Percentiles rank a stretch among this genome's conserved stretches.
Conservation (phyloP, 1,140 invertebrate species). For the Thaumetopoea pityocampa region DNA sequence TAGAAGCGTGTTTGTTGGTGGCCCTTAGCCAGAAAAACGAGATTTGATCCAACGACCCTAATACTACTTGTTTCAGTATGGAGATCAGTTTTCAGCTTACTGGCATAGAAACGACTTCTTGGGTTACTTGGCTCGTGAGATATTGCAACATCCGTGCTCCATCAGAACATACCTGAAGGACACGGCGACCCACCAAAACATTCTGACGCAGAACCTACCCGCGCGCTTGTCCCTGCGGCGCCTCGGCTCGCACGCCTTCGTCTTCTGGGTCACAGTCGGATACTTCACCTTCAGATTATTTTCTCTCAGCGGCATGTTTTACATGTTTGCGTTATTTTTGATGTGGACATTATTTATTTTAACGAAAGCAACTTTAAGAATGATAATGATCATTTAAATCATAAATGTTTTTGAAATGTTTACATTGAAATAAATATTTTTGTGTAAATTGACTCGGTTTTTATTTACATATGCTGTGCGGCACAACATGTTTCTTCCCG, state of each 20-base stretch:
- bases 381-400: slow-evolving; percentile 41
- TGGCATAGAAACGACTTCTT: slow-evolving; percentile 80
- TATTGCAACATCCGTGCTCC: slow-evolving; percentile 79
- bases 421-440: slow-evolving; percentile 20
- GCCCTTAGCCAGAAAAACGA: too few relatives aligned
- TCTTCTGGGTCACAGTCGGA: slow-evolving; percentile 59
- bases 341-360: slow-evolving; percentile 40
- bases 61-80: slow-evolving; percentile 77
- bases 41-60: too few relatives aligned
- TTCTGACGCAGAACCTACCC: slow-evolving; percentile 76
- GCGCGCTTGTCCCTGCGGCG: slow-evolving; percentile 83
- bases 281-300: slow-evolving; percentile 49
- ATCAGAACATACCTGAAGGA: slow-evolving; percentile 79
- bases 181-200: slow-evolving; percentile 72
- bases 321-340: slow-evolving; percentile 40
- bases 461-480: not conserved
- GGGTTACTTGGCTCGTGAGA: slow-evolving; percentile 80
- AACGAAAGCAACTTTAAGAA: slow-evolving; percentile 48
- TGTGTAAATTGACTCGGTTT: slow-evolving; percentile 3
- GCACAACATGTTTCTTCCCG: too few relatives aligned
- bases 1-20: too few relatives aligned
- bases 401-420: slow-evolving; percentile 22
- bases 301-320: slow-evolving; percentile 46
- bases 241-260: slow-evolving; percentile 80
- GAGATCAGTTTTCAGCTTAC: slow-evolving; percentile 75